Evolutionary conservation across 2,888 invertebrate species (phyloP), one percentile per base, ranked within the genome.

Genomic region (Phortica magna): DNA sequence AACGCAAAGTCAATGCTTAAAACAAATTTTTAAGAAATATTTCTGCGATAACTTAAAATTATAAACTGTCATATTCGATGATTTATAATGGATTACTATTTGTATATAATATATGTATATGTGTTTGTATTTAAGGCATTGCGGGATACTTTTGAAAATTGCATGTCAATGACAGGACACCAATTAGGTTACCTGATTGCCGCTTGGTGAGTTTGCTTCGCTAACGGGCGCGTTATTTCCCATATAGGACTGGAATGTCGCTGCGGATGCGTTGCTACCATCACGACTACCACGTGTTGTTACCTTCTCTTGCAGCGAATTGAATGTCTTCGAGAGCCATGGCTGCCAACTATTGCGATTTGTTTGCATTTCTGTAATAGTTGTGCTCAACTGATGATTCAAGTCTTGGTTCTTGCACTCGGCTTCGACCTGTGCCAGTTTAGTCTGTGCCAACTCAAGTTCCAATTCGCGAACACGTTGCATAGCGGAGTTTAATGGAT

Each of bases 321-420:
- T 92, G 22, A 99, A 94, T 0, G 98, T 98, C 92, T 98, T 98
- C 81, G 97, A 97, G 74, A 99, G 94, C 99, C 99, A 99, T 0
- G 97, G 96, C 41, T 98, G 95, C 95, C 98, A 98, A 80, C 90
- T 91, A 74, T 91, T 91, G 41, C 91, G 90, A 84, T 78, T 91
- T 42, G 89, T 89, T 88, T 95, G 95, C 80, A 96, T 92, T 91
- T 98, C 98, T 76, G 95, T 94, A 70, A 96, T 94, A 0, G 97
- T 95, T 0, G 96, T 94, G 88, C 96, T 95, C 75, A 98, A 93
- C 89, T 98, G 97, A 92, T 99, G 98, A 57, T 96, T 97, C 80
- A 99, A 93, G 91, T 98, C 97, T 94, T 98, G 98, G 92, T 98
- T 98, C 90, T 96, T 95, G 93, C 99, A 99, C 93, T 99, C 97